These are phyloP conservation scores for Himantopus leucocephalus DNA, from an alignment of 2,113 vertebrate species.

Conservation along the genomic window DNA sequence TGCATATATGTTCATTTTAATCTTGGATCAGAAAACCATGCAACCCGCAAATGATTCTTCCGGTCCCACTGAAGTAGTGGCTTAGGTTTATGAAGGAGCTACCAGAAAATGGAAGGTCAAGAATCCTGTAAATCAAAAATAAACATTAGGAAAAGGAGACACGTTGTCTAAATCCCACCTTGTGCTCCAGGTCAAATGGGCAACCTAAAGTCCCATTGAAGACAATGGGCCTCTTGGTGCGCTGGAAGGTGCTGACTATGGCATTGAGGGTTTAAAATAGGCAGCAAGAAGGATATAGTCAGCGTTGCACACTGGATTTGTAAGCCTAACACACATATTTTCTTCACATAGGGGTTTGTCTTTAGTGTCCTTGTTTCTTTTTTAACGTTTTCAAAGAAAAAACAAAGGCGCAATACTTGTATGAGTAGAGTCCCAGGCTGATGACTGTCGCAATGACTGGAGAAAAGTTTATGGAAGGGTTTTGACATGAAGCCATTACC, in stretches of 20 bases:
- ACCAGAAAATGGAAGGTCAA: neutral
- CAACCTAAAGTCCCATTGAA: neutral
- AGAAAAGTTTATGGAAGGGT: neutral
- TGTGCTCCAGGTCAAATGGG: fast-evolving
- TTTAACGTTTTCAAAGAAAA: neutral
- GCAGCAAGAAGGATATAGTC: neutral
- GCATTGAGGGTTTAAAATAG: neutral
- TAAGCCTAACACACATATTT: neutral
- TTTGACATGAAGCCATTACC: neutral
- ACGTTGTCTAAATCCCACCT: neutral
- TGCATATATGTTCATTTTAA: neutral
- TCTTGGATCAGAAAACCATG: neutral
- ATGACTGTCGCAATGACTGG: neutral
- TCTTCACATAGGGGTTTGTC: neutral
- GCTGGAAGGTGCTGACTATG: neutral
- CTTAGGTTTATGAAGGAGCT: neutral
- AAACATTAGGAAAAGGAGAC: neutral
- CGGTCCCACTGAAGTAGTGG: neutral
- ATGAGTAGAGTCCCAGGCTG: neutral
- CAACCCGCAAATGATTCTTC: neutral
- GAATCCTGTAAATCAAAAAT: neutral
- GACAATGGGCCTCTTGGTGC: too few species aligned
- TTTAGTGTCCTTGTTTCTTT: neutral
- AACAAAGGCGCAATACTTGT: fast-evolving
- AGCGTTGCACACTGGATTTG: neutral